Evolutionary conservation across 1,140 invertebrate species (phyloP).

Genomic region (Drosophila orosa): DNA sequence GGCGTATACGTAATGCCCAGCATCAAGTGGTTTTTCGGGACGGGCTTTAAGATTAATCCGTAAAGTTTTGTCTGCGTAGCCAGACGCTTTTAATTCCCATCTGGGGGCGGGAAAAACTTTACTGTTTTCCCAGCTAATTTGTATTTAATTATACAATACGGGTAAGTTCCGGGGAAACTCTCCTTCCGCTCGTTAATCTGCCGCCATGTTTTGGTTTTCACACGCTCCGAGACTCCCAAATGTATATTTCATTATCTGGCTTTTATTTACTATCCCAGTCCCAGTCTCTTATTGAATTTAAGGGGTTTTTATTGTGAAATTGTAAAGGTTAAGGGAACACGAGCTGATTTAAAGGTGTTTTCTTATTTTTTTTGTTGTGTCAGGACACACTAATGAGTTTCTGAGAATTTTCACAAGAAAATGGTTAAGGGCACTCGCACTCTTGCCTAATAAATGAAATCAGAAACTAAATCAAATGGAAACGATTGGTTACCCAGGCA

Average conservation of each 20-base stretch:
- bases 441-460: constrained; percentile 20
- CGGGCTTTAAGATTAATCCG: constrained; percentile 20
- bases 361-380: not conserved
- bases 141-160: constrained; percentile 69
- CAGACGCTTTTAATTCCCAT: constrained; percentile 46
- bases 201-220: constrained; percentile 45
- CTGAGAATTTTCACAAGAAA: constrained; percentile 31
- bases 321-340: not conserved
- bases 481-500: constrained; percentile 32
- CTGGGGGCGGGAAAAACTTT: constrained; percentile 12
- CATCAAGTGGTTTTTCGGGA: constrained; percentile 63
- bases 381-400: constrained; percentile 73
- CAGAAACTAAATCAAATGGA: constrained; percentile 44
- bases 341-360: constrained; percentile 9
- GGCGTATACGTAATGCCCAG: constrained; percentile 59
- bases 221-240: constrained; percentile 31
- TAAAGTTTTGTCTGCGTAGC: constrained; percentile 43
- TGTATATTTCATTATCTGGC: constrained; percentile 10
- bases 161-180: constrained; percentile 9
- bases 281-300: not conserved
- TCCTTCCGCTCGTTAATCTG: not conserved
- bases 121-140: constrained; percentile 50
- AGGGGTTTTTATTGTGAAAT: not conserved
- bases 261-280: constrained; percentile 1
- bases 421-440: constrained; percentile 12